Base-by-base conservation (phyloP, 2,888 invertebrate species). In the Temnothorax unifasciatus region DNA sequence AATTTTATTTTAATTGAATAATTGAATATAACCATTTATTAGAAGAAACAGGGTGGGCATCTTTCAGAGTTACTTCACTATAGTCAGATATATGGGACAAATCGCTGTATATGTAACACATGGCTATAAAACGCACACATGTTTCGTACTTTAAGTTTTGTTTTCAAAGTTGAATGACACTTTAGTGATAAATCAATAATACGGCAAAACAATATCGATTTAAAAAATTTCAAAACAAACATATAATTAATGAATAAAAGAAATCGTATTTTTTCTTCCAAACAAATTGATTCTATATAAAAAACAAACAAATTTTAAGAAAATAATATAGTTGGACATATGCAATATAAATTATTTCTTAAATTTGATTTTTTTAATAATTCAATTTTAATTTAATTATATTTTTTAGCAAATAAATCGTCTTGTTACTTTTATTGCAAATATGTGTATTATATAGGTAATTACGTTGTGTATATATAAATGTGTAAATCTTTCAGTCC, bases 121-220 rank as follows among this genome's bases (percentile, higher is more conserved):
- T 41, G 8, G 41, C 9, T 41, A 41, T 6, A 61, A 9, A 41
- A 41, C 41, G 41, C 2, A 41, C 9, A 41, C 1, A 2, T 29
- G 4, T 61, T 61, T 61, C 0, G 6, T 8, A 38, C 4, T 34
- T 61, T 18, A 34, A 25, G 9, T 29, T 61, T 61, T 18, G 15
- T 61, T 18, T 34, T 25, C 15, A 0, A 61, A 29, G 5, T 25
- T 59, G 18, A 13, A 54, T 38, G n/a, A 11, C 34, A 34, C n/a
- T 61, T 61, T n/a, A 75, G 11, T 38, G 25, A 25, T 41, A 2
- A 69, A 69, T 69, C n/a, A 13, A 57, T 18, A 18, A 25, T 68
- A 21, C 13, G 18, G 0, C 11, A 25, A 2, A 25, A 21, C 57
- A 73, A 41, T 25, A 29, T 18, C 25, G 57, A 13, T 25, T 57